Evolutionary conservation across 2,113 vertebrate species (phyloP).

Genomic region (Phalacrocorax carbo): DNA sequence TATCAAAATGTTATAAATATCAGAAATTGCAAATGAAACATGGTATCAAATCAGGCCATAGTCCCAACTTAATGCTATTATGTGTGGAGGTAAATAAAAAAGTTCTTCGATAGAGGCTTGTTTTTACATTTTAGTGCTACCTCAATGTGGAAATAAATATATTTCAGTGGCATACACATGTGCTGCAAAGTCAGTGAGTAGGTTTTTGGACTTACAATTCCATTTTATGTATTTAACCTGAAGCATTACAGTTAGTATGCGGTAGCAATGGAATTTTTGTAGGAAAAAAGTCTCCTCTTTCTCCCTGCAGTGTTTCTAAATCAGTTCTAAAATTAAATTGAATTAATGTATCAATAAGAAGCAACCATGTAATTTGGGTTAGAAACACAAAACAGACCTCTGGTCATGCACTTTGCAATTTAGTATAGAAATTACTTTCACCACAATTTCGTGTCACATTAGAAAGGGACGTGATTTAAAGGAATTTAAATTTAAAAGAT

Average conservation of each 20-base stretch:
- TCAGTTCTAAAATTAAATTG: slow-evolving; percentile 9
- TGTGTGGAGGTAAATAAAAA: background rate
- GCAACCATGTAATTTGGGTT: background rate
- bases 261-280: background rate
- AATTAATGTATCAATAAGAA: slow-evolving; percentile 14
- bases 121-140: background rate
- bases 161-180: background rate
- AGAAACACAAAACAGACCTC: slow-evolving; percentile 18
- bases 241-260: background rate
- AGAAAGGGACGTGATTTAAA: background rate
- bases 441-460: background rate
- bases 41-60: background rate
- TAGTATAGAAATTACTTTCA: background rate
- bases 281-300: background rate
- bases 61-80: background rate
- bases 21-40: background rate
- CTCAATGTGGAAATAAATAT: background rate
- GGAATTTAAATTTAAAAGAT: background rate
- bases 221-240: background rate
- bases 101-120: background rate
- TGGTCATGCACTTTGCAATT: background rate
- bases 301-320: slow-evolving; percentile 8
- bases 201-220: background rate
- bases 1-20: background rate
- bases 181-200: background rate